These are phyloP conservation scores for Pangasianodon gigas DNA, from an alignment of 2,113 vertebrate genomes.

Conservation along the genomic window DNA sequence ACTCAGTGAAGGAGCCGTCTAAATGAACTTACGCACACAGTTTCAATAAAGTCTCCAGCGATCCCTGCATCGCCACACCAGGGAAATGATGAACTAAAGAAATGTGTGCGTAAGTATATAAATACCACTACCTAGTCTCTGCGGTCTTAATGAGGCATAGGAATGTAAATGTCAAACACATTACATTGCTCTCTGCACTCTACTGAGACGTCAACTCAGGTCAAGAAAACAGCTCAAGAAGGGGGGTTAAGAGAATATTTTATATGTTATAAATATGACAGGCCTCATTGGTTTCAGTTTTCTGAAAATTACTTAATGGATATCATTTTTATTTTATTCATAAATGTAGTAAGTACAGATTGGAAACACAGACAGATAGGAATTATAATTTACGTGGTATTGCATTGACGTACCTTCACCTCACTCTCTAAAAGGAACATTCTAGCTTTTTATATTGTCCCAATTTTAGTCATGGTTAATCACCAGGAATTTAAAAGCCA, in stretches of 20 bases:
- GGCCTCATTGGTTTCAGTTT: not conserved
- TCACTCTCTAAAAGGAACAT: not conserved
- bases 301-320: not conserved
- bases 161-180: conserved; percentile 71
- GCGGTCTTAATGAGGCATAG: conserved; percentile 62
- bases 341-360: not conserved
- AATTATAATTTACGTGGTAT: not conserved
- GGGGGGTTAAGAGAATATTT: conserved; percentile 9
- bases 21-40: conserved; percentile 74
- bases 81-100: conserved; percentile 66
- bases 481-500: not conserved
- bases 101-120: conserved; percentile 59
- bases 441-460: not conserved
- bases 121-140: conserved; percentile 61
- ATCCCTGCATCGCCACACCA: conserved; percentile 51
- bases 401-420: not conserved
- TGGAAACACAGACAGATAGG: not conserved
- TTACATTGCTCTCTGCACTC: conserved; percentile 38
- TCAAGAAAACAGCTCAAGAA: conserved; percentile 31
- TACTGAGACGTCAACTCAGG: conserved; percentile 34
- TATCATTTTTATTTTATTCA: conserved; percentile 4
- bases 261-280: not conserved
- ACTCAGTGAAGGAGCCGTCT: conserved; percentile 71
- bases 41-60: conserved; percentile 74
- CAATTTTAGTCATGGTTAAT: not conserved